Conservation (phyloP, 2,797 vertebrate species). For the Simalia tracyae region DNA sequence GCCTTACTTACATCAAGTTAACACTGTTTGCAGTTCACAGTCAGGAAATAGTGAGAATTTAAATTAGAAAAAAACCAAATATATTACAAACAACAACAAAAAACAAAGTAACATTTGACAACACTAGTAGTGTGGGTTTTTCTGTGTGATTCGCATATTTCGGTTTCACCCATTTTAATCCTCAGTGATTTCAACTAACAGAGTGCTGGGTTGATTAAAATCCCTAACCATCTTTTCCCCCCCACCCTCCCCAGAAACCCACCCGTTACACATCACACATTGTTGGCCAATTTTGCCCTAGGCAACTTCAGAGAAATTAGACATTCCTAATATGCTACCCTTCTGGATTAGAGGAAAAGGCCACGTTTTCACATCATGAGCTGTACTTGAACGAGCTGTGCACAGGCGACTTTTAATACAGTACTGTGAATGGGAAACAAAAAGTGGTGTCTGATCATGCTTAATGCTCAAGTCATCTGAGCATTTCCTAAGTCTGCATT, state of each 20-base stretch:
- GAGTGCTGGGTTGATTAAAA: background rate
- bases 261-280: slow-evolving; percentile 9
- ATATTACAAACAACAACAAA: slow-evolving; percentile 86
- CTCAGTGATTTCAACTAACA: slow-evolving; percentile 31
- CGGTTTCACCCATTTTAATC: slow-evolving; percentile 46
- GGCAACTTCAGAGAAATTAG: background rate
- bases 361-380: background rate
- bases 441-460: background rate
- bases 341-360: slow-evolving; percentile 17
- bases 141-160: slow-evolving; percentile 68
- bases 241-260: background rate
- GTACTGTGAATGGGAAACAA: background rate
- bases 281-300: slow-evolving; percentile 64
- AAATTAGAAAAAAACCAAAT: slow-evolving; percentile 93
- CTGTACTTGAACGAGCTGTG: background rate
- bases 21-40: slow-evolving; percentile 99
- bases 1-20: slow-evolving; percentile 99
- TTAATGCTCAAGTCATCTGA: fast-evolving
- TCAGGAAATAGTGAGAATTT: slow-evolving; percentile 96
- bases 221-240: slow-evolving; percentile 8
- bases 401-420: background rate
- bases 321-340: slow-evolving; percentile 26
- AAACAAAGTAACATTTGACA: slow-evolving; percentile 76
- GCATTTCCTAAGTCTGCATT: background rate
- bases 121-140: slow-evolving; percentile 68